phyloP scores from a whole-genome alignment of 2,113 vertebrate genomes.

The Procavia capensis region DNA sequence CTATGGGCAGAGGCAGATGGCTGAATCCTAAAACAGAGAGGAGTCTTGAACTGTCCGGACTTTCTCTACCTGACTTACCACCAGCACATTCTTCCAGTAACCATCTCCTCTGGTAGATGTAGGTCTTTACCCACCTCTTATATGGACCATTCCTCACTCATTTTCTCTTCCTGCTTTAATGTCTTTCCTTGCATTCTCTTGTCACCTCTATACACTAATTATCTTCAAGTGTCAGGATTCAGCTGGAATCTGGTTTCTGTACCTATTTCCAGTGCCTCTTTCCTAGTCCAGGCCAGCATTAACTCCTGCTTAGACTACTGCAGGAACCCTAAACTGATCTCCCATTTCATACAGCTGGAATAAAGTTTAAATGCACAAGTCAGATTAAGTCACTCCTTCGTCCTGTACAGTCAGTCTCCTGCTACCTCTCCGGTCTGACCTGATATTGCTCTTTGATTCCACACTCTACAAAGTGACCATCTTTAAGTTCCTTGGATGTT shows the following conservation, averaged over 20 bases:
- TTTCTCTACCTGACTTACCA: not conserved
- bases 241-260: not conserved
- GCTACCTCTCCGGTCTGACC: no score
- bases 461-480: no score
- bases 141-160: accelerated
- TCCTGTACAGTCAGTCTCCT: not conserved
- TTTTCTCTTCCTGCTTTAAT: not conserved
- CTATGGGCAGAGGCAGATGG: not conserved
- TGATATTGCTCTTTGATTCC: not conserved
- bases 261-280: not conserved
- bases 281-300: not conserved
- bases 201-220: not conserved
- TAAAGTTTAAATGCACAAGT: not conserved
- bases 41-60: no score
- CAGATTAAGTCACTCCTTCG: not conserved
- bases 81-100: not conserved
- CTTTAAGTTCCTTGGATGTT: not conserved
- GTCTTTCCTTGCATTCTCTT: not conserved
- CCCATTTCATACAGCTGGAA: not conserved
- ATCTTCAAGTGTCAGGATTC: not conserved
- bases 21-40: not conserved
- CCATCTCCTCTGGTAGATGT: not conserved
- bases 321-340: not conserved
- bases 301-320: not conserved
- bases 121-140: not conserved